Evolutionary conservation across 2,797 vertebrate genomes (phyloP), one percentile per base, ranked within the genome.

Genomic region (Hippoglossus hippoglossus): DNA sequence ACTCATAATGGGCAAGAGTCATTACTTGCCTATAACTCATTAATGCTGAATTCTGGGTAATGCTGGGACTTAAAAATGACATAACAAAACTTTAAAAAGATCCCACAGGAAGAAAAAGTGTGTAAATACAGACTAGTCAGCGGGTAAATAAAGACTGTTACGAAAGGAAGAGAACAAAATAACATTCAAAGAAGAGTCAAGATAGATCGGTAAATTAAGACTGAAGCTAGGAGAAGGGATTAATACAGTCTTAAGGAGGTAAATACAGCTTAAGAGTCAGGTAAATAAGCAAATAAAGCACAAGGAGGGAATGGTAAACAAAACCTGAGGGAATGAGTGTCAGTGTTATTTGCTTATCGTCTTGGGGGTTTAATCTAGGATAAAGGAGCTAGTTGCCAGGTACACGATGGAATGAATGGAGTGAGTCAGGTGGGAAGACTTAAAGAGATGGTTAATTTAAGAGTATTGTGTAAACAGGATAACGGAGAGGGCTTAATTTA

Each of bases 261-360:
- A 59, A 72, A 73, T 62, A 56, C n/a, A 28, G 22, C 41, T 51
- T 64, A 6, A 57, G 25, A 52, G 47, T 34, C 4, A 49, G 1
- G 11, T 73, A 75, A 82, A 84, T 62, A 66, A 34, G 10, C 44
- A 50, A 58, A 51, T 39, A 44, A 58, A 24, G 51, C 53, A 39
- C 58, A 36, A 79, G 49, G 53, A 67, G 26, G 21, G 55, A 64
- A 69, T 22, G 28, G 55, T 72, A 65, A 82, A 76, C 53, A 66
- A 47, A 74, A 69, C 61, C 19, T 63, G 12, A 50, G 34, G 11
- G n/a, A 71, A 28, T 56, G 47, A 57, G 65, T 41, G 60, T 49
- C 25, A 50, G 28, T 46, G 2, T 10, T 60, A 11, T 76, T 66
- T 69, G 58, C 41, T 62, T 52, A 49, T 55, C 31, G 25, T 66